Evolutionary conservation across 2,113 vertebrate genomes (phyloP), one percentile per base, ranked within the genome.

Genomic region (Thunnus maccoyii): DNA sequence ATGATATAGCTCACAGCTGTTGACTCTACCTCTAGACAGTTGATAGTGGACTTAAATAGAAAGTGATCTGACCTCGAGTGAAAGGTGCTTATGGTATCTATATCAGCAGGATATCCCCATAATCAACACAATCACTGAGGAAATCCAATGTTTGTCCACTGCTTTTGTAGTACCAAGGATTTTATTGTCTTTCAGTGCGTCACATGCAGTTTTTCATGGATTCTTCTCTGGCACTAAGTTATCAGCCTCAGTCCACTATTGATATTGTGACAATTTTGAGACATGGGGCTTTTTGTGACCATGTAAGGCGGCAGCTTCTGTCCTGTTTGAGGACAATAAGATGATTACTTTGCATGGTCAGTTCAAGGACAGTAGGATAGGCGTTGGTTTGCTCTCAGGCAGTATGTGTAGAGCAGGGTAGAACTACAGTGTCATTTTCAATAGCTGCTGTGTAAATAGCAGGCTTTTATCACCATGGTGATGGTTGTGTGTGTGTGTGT

Each of bases 71-170:
- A 74, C 68, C 58, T 82, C 0, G 11, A 27, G 65, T 54, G 52
- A 73, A 44, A 66, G 41, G n/a, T 56, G 44, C 57, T 67, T 55
- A 44, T 73, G 41, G 61, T 83, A 50, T 71, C 80, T 69, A 47
- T 87, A 92, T 91, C 89, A 71, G 84, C 92, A 95, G 95, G 94
- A 95, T 92, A 79, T 95, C 92, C 92, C 67, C 48, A 52, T 84
- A 89, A 94, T 94, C 88, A 93, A 91, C 90, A 91, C 16, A 50
- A 88, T 78, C 72, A 60, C 25, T 25, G 76, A 87, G 92, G 94
- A 95, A 93, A 86, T 84, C 86, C 83, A 91, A 44, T 92, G 87
- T 94, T 94, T 92, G 82, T 77, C 7, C 55, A 47, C 50, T 52
- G 72, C 80, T 80, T 85, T 73, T 83, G 76, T 85, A 80, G 76